Evolutionary conservation across 2,113 vertebrate species (phyloP).

Genomic region (Ancistrus triradiatus): DNA sequence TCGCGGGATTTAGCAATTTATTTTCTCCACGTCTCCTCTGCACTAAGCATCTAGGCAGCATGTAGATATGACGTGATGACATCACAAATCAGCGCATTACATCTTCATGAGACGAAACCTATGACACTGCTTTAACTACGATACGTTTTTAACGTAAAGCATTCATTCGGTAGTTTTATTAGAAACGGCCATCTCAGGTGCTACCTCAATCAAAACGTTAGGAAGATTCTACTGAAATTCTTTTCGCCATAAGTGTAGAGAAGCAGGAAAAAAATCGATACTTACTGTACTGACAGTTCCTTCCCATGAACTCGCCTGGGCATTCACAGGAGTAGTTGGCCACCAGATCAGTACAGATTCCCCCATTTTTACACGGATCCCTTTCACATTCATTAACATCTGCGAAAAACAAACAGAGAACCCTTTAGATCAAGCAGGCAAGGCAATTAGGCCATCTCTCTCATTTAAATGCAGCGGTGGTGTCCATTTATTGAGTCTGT

Average conservation of each 20-base stretch:
- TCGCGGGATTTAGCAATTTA: no score
- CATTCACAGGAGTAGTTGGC: constrained; percentile 98
- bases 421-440: constrained; percentile 32
- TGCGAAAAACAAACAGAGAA: constrained; percentile 56
- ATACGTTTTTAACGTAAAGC: no score
- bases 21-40: no score
- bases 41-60: no score
- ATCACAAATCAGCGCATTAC: no score
- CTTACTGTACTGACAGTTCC: constrained; percentile 97
- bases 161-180: no score
- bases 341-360: constrained; percentile 91
- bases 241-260: not conserved
- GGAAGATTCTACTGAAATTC: no score
- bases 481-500: constrained; percentile 52
- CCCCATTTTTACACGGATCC: constrained; percentile 91
- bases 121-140: no score
- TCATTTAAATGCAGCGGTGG: constrained; percentile 56
- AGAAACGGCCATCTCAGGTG: no score
- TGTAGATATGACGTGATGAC: no score
- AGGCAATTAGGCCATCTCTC: constrained; percentile 49
- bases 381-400: constrained; percentile 96
- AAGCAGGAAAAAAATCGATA: constrained; percentile 28
- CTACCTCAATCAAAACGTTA: no score
- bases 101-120: no score
- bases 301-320: constrained; percentile 96